Evolutionary conservation across 2,113 vertebrate genomes (phyloP).

Genomic region (Gambusia affinis): DNA sequence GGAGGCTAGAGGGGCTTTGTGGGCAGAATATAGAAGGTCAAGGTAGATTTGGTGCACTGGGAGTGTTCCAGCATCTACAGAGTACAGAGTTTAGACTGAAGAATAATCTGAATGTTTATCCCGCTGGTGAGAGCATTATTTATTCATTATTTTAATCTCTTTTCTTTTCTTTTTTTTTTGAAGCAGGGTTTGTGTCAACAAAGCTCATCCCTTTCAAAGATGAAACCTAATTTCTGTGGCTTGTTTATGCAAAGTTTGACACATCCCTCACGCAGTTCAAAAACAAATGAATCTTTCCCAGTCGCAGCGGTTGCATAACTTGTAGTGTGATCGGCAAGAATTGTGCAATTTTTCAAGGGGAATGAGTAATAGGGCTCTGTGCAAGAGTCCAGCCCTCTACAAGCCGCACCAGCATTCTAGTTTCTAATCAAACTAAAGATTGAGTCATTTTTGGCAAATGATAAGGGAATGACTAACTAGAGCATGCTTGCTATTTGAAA

Average conservation of each 20-base stretch:
- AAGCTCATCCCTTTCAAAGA: constrained; percentile 15
- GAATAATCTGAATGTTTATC: constrained; percentile 37
- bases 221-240: constrained; percentile 12
- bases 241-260: constrained; percentile 1
- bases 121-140: constrained; percentile 35
- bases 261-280: constrained; percentile 8
- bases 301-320: constrained; percentile 41
- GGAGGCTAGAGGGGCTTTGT: constrained; percentile 34
- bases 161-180: background rate
- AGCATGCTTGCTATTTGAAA: background rate
- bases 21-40: constrained; percentile 47
- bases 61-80: constrained; percentile 19
- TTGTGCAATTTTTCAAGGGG: constrained; percentile 45
- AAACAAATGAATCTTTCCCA: constrained; percentile 22
- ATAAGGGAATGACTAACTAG: constrained; percentile 2
- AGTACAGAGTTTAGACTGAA: constrained; percentile 22
- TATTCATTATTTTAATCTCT: constrained; percentile 29
- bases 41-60: constrained; percentile 23
- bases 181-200: constrained; percentile 5
- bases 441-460: background rate
- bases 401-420: constrained; percentile 15
- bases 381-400: constrained; percentile 9
- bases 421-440: constrained; percentile 29
- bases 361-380: constrained; percentile 43
- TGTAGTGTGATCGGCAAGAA: constrained; percentile 7